Evolutionary conservation across 2,888 invertebrate genomes (phyloP), one percentile per base, ranked within the genome.

Genomic region (Agriopis leucophaearia): DNA sequence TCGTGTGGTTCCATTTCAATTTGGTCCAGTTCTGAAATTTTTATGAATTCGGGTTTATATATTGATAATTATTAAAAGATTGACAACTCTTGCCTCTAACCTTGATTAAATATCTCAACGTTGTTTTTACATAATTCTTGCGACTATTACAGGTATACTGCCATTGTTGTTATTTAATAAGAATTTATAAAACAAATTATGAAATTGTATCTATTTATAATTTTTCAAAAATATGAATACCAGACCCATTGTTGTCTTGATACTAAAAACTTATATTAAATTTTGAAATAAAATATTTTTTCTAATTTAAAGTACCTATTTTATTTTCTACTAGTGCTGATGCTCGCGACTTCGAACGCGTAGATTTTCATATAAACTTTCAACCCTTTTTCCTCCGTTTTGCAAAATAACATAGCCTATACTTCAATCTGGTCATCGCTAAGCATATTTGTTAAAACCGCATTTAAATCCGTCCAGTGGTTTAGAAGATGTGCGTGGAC

Each of bases 241-340:
- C 69, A 70, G 71, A 70, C 67, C 69, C 69, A 70, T 74, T 73
- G 74, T 74, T 73, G 73, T 73, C 74, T 73, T 74, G 73, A 74
- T 74, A 73, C 73, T 74, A 72, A 73, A 71, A 73, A 69, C 70
- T 69, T 71, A 71, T 73, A 70, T 70, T 60, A 72, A 71, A 72
- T 73, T 73, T 75, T 71, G 62, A 73, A 74, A 73, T 73, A 73
- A 71, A 73, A 71, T 74, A 74, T 71, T 71, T 73, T 74, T 70
- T 72, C 59, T 67, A 67, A 67, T 60, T 35, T 60, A 59, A 56
- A 2, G 47, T 38, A 57, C n/a, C 6, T 59, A 16, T 62, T 56
- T 55, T 48, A 55, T 48, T 55, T 62, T 0, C 8, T 8, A n/a
- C n/a, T n/a, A n/a, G n/a, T n/a, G n/a, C n/a, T n/a, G n/a, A n/a